A percentile compares a stretch with the other conserved stretches of the same genome.
Evolutionary conservation across 2,888 invertebrate genomes (phyloP).

Genomic region (Nezara viridula): DNA sequence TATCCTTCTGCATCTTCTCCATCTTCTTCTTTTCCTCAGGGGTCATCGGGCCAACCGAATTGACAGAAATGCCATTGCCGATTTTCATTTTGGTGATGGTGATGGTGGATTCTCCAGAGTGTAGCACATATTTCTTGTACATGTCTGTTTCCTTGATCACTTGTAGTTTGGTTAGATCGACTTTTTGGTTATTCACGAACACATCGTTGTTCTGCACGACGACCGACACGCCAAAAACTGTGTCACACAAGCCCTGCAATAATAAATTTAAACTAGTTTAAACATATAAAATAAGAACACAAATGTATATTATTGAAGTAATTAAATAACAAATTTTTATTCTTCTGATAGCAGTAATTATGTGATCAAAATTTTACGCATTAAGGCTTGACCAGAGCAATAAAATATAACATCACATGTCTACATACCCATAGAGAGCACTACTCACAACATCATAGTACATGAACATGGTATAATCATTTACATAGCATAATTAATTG

Average conservation of each 20-base stretch:
- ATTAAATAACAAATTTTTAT: no score
- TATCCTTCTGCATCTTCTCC: background rate
- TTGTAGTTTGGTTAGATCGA: background rate
- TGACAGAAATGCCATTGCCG: background rate
- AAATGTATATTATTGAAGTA: no score
- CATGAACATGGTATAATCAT: no score
- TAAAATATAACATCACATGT: no score
- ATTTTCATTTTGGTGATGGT: slow-evolving; percentile 1
- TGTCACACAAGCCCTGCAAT: background rate
- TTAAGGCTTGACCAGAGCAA: no score
- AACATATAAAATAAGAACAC: background rate
- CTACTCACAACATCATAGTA: no score
- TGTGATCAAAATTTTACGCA: no score
- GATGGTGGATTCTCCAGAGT: background rate
- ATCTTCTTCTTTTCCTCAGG: background rate
- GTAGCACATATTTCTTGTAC: background rate
- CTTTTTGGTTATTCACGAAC: background rate
- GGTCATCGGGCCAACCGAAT: background rate
- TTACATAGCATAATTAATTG: no score
- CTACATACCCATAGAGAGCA: no score
- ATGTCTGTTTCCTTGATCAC: background rate
- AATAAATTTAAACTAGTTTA: background rate
- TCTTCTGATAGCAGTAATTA: no score
- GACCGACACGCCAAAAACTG: background rate
- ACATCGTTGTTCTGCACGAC: background rate